Conservation (phyloP, 1,140 invertebrate species). For the Aleiodes sp. region DNA sequence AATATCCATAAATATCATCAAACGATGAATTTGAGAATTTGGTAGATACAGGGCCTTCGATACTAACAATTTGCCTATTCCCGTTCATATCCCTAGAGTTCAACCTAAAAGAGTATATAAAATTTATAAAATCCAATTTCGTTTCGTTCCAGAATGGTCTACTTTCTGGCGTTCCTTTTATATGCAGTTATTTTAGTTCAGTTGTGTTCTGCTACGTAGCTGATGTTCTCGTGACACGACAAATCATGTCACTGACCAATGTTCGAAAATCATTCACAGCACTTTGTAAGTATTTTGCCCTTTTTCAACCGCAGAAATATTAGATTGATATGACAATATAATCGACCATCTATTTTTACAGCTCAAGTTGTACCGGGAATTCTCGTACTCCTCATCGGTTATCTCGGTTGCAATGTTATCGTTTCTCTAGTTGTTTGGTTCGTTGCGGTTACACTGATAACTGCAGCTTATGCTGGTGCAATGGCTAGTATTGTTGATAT, state of each 20-base stretch:
- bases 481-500: conserved; percentile 81
- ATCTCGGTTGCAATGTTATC: conserved; percentile 72
- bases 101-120: not conserved
- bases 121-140: not conserved
- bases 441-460: conserved; percentile 76
- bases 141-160: conserved; percentile 70
- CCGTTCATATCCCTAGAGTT: no score
- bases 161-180: conserved; percentile 73
- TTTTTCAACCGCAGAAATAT: not conserved
- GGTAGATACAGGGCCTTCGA: no score
- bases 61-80: no score
- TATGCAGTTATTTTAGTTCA: conserved; percentile 76
- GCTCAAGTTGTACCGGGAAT: conserved; percentile 78
- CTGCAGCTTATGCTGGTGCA: conserved; percentile 78
- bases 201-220: conserved; percentile 77
- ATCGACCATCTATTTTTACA: conserved; percentile 38
- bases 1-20: no score
- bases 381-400: conserved; percentile 73
- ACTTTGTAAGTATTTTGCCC: conserved; percentile 61
- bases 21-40: no score
- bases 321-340: not conserved
- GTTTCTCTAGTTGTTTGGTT: conserved; percentile 74
- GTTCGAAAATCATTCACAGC: conserved; percentile 77
- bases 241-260: conserved; percentile 71
- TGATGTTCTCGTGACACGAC: conserved; percentile 71